Base-by-base conservation (phyloP, 2,113 vertebrate species). In the Zosterops japonicus region DNA sequence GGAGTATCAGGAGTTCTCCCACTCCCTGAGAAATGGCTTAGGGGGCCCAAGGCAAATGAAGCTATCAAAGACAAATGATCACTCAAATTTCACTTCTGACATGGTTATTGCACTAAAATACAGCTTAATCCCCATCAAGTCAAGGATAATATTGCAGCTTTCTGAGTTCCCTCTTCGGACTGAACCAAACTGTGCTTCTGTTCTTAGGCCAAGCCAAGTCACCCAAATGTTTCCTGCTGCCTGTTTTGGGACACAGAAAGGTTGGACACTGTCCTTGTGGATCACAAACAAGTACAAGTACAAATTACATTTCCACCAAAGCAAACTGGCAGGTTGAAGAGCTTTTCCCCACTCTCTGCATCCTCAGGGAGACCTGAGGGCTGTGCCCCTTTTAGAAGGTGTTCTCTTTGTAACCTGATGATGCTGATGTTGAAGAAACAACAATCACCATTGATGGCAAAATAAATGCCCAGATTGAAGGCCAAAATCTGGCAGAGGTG, bases 1-100 rank as follows among this genome's bases (percentile, higher is more conserved):
- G 57, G 49, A 87, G 25, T 55, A 90, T 69, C 67, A 55, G 93
- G 87, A 95, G 84, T 36, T 89, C 84, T 95, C 65, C 52, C 50
- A 33, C 77, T 89, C 85, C 92, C 90, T 42, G 71, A 83, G 89
- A 93, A 89, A 95, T 80, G 75, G 93, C 93, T 97, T 80, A 70
- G 67, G 89, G 79, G 87, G 70, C 50, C 84, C 67, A 95, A 95
- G 3, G 13, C 84, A 95, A 95, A 95, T 74, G 87, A 93, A 96
- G 89, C 67, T 20, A 94, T 94, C 84, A 95, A 89, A 95, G 91
- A 85, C 70, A 93, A 93, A 94, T 9, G 49, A 95, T 89, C 84
- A 91, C 91, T 90, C 91, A 93, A 85, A 87, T 83, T 85, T 72
- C 81, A 49, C 78, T 93, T 78, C 67, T 90, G 72, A 33, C 77